These are phyloP conservation scores for Nibea coibor DNA, from an alignment of 2,113 vertebrate species.

Conservation along the genomic window DNA sequence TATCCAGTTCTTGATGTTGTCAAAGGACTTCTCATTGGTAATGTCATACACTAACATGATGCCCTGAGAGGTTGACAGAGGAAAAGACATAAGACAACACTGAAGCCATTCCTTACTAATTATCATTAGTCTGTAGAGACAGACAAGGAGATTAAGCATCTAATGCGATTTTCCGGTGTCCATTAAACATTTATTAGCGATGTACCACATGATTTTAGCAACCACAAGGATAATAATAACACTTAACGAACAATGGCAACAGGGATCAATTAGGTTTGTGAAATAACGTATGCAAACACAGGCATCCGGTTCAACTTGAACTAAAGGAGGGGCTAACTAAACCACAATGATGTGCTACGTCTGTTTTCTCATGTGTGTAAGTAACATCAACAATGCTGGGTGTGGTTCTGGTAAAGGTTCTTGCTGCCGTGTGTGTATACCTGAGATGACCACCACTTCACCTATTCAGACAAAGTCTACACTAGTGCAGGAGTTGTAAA, in stretches of 20 bases:
- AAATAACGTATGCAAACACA: neutral
- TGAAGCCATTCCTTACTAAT: neutral
- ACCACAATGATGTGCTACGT: neutral
- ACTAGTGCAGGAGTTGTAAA: neutral
- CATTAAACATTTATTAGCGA: neutral
- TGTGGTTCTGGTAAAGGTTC: conserved; percentile 20
- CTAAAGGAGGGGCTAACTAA: conserved; percentile 24
- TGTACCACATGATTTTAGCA: conserved; percentile 9
- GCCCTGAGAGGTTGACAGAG: conserved; percentile 81
- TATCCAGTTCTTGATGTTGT: conserved; percentile 99
- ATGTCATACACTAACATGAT: conserved; percentile 98
- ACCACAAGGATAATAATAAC: neutral
- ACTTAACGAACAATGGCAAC: neutral
- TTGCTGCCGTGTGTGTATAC: neutral
- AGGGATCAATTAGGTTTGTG: neutral
- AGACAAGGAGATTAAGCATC: neutral
- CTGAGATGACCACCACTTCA: conserved; percentile 3
- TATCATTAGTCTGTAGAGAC: neutral
- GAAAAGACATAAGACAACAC: neutral
- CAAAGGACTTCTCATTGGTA: conserved; percentile 97
- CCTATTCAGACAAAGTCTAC: neutral
- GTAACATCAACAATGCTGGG: conserved; percentile 37
- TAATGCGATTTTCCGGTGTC: neutral
- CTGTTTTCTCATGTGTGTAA: conserved; percentile 8
- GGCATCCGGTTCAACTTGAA: conserved; percentile 39